Conservation (phyloP, 1,140 invertebrate species). For the Chionoecetes opilio region DNA sequence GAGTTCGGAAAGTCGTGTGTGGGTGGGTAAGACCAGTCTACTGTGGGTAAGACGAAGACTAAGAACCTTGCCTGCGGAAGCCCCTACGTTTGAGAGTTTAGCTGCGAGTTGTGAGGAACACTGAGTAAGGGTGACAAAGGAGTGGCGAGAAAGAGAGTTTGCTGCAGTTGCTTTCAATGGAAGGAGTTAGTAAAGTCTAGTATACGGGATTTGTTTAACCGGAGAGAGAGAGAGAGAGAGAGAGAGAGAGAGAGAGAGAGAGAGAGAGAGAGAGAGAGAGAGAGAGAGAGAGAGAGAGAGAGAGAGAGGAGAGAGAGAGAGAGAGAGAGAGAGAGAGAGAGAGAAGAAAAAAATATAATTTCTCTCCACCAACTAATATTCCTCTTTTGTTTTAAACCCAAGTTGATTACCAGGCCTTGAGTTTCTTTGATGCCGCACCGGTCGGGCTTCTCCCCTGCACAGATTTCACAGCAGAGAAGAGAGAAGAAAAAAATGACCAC, state of each 20-base stretch:
- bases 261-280: slow-evolving; percentile 54
- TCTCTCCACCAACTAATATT: slow-evolving; percentile 55
- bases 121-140: not conserved
- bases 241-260: slow-evolving; percentile 37
- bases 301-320: slow-evolving; percentile 37
- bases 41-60: not conserved
- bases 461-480: slow-evolving; percentile 59
- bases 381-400: slow-evolving; percentile 57
- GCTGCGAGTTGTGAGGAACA: not conserved
- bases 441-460: slow-evolving; percentile 38
- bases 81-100: not conserved
- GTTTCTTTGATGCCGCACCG: slow-evolving; percentile 62
- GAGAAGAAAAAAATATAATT: not conserved
- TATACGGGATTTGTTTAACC: not conserved
- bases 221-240: slow-evolving; percentile 11
- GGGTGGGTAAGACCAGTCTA: too few species aligned
- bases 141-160: not conserved
- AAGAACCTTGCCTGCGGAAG: slow-evolving; percentile 25
- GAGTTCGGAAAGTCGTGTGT: not conserved
- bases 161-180: slow-evolving; percentile 17
- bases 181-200: slow-evolving; percentile 4
- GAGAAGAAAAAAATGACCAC: slow-evolving; percentile 50
- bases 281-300: slow-evolving; percentile 64
- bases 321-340: not conserved
- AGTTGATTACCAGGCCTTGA: slow-evolving; percentile 61